Evolutionary conservation across 2,888 invertebrate genomes (phyloP), one percentile per base, ranked within the genome.

Genomic region (Ormyrus nitidulus): DNA sequence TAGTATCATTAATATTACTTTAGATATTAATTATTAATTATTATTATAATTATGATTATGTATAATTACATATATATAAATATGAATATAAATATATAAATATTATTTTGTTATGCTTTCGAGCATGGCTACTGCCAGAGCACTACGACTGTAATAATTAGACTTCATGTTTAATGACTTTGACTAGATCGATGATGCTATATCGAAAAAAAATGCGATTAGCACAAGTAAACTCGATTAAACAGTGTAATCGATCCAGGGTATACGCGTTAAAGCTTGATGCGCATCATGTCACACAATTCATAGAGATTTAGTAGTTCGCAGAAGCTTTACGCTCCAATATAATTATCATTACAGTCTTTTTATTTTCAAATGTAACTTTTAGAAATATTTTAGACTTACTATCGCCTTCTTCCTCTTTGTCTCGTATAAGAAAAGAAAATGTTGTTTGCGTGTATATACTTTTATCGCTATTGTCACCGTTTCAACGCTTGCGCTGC

Each of bases 1-100:
- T 86, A 84, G 85, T 85, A 86, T 86, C 85, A 85, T 86, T 84
- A 87, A 84, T 86, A 85, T 84, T 86, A 86, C 85, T 87, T 85
- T 84, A 85, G 77, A 71, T 83, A 80, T 84, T 84, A 34, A 85
- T 83, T 83, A 54, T 77, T 81, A 78, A 80, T 84, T 84, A 84
- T 83, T 83, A 81, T 83, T 82, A 71, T 61, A 19, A 77, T 76
- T 75, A 80, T 66, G 62, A 66, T 53, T 75, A 81, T 72, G 78
- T 79, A 78, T 77, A 79, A 70, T 75, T 79, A 79, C 49, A 69
- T 66, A 76, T 48, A 61, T 66, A 62, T 61, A 72, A 68, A 72
- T 79, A 56, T 13, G 74, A 53, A 73, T 80, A 77, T 70, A 73
- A 59, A 80, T 68, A 71, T 73, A 79, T 82, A 79, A 77, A 77